Evolutionary conservation across 2,888 invertebrate species (phyloP), one percentile per base, ranked within the genome.

Genomic region (Hofmannophila pseudospretella): DNA sequence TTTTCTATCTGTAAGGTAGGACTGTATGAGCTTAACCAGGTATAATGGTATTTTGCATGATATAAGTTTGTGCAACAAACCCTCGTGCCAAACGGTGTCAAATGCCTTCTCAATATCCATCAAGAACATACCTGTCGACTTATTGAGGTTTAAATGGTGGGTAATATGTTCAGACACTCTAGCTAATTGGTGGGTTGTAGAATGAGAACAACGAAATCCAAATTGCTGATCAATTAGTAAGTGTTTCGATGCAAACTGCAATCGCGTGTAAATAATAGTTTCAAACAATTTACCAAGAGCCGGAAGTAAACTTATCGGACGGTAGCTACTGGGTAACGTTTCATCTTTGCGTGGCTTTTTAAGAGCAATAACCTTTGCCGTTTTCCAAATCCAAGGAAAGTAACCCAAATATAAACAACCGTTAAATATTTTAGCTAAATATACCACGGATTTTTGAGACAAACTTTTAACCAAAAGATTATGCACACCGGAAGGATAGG

Each of bases 261-360:
- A n/a, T 1, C 39, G 38, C 3, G 26, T 11, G 7, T 23, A 2
- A 11, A 45, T 38, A 2, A 42, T 16, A 3, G 20, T 33, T 14
- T 45, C 45, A 22, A 45, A 36, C 7, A 42, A 11, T 16, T 42
- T 41, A 13, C 40, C 36, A 1, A 42, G 7, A 2, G 34, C 22
- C 1, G 38, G 32, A n/a, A 45, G 14, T 12, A 45, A n/a, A 16
- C 42, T 45, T 5, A 45, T 45, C 1, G 45, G 45, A 0, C 45
- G 35, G 9, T 39, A 42, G 34, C 20, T 34, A 7, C 11, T 10
- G 7, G 42, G 30, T 5, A 37, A 10, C 0, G 16, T 11, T n/a
- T 14, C 13, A 14, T 42, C 39, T 30, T 42, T 42, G 4, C 42
- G 36, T 4, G 34, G 27, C 23, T 42, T 38, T 13, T 34, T 36